Evolutionary conservation across 2,888 invertebrate genomes (phyloP).

Genomic region (Netelia virgata): DNA sequence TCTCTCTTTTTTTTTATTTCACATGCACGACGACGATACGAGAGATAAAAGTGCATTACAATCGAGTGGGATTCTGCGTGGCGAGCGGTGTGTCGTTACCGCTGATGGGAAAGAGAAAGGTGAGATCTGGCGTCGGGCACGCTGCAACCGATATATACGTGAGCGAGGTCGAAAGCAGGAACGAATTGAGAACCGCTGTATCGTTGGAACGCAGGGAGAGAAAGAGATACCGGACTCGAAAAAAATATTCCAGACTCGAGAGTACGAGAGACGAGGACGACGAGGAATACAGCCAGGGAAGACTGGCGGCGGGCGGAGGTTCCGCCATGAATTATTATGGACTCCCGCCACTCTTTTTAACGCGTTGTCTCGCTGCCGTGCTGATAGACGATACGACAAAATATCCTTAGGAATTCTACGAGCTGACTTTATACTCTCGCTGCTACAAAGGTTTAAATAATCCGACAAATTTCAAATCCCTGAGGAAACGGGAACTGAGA

Average conservation of each 20-base stretch:
- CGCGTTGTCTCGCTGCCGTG: background rate
- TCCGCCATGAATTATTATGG: constrained; percentile 61
- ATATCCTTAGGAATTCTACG: background rate
- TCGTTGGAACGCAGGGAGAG: constrained; percentile 53
- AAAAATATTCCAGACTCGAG: constrained; percentile 11
- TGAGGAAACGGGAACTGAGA: too few species aligned
- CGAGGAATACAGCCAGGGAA: background rate
- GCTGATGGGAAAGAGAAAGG: constrained; percentile 61
- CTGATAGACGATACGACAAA: background rate
- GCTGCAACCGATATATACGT: background rate
- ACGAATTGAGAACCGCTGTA: constrained; percentile 61
- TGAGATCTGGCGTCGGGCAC: constrained; percentile 37
- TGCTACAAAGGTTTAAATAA: background rate
- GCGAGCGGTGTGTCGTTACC: background rate
- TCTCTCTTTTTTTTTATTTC: background rate
- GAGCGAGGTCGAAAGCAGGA: constrained; percentile 29
- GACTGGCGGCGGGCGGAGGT: constrained; percentile 15
- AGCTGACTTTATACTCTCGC: background rate
- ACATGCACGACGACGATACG: background rate
- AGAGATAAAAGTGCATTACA: background rate
- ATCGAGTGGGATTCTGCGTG: background rate
- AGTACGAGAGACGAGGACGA: constrained; percentile 30
- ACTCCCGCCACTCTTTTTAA: constrained; percentile 27
- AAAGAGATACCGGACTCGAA: constrained; percentile 43
- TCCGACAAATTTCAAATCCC: background rate